Base-by-base conservation (phyloP, 2,888 invertebrate species). In the Oscheius onirici region DNA sequence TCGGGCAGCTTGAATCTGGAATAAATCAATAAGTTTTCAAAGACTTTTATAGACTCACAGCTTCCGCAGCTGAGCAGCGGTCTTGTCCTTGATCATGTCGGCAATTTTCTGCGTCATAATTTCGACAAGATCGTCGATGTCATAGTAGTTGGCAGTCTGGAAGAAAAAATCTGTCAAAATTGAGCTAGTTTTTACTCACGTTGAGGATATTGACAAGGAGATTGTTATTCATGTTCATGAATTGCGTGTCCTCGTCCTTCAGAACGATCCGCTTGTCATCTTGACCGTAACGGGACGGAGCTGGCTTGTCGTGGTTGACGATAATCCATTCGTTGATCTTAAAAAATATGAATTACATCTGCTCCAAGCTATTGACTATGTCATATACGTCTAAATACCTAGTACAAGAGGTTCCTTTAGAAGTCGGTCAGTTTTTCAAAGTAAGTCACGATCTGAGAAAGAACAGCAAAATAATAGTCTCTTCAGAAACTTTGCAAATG, bases 101-200 rank as follows among this genome's bases (percentile, higher is more conserved):
- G 63, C 63, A 8, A 63, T 49, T 63, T 63, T 63, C 20, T 63
- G 63, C 10, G 63, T 49, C 3, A 17, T 5, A 28, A 63, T 63
- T 28, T 63, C 63, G n/a, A 63, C 28, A 2, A 63, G 17, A 26
- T 63, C 63, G 6, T 13, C 26, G 1, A 63, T 49, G 20, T 63
- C 49, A 6, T 44, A 28, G 34, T 28, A 63, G 26, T 63, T 49
- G 8, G 63, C 63, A 8, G 24, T n/a, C 58, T 58, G 2, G 11
- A 55, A 55, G 15, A 34, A 11, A 46, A 46, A 8, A 11, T 17
- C 11, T 6, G 3, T 8, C n/a, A 46, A 46, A 2, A 17, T 51
- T 20, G 3, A 17, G 24, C 22, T 2, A 46, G 13, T 22, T 11
- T 17, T 22, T 51, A 24, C n/a, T 20, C 22, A 55, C 41, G 41